Evolutionary conservation across 2,797 vertebrate genomes (phyloP).

Genomic region (Urophycis tenuis): DNA sequence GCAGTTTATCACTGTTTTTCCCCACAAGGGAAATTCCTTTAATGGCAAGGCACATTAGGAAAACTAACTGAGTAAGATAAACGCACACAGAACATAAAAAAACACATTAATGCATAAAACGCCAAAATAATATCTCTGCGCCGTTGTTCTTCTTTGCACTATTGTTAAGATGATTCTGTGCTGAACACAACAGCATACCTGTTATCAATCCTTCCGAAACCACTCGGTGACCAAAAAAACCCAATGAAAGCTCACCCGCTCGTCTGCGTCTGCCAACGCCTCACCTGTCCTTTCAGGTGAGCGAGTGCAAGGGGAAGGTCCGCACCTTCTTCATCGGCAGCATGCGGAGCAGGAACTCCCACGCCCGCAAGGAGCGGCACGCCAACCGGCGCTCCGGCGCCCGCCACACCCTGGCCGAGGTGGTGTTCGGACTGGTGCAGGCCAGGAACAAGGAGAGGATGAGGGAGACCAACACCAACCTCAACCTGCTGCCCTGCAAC

Average conservation of each 20-base stretch:
- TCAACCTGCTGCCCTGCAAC: slow-evolving; percentile 28
- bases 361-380: slow-evolving; percentile 2
- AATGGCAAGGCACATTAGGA: not conserved
- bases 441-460: slow-evolving; percentile 66
- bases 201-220: not conserved
- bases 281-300: slow-evolving; percentile 53
- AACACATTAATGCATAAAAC: not conserved
- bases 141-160: not conserved
- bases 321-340: slow-evolving; percentile 73
- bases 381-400: slow-evolving; percentile 31
- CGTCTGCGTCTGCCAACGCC: too few relatives aligned
- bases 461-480: slow-evolving; percentile 58
- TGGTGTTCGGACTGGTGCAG: slow-evolving; percentile 68
- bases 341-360: slow-evolving; percentile 49
- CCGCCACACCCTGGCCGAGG: slow-evolving; percentile 60
- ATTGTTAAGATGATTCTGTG: not conserved
- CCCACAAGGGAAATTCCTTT: not conserved
- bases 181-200: not conserved
- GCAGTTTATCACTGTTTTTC: not conserved
- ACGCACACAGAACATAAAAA: not conserved
- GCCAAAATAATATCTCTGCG: not conserved
- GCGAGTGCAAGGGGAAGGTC: slow-evolving; percentile 68
- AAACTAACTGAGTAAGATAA: not conserved
- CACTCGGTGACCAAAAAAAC: not conserved
- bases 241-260: not conserved